Evolutionary conservation across 2,113 vertebrate species (phyloP).

Genomic region (Odontophorus gujanensis): DNA sequence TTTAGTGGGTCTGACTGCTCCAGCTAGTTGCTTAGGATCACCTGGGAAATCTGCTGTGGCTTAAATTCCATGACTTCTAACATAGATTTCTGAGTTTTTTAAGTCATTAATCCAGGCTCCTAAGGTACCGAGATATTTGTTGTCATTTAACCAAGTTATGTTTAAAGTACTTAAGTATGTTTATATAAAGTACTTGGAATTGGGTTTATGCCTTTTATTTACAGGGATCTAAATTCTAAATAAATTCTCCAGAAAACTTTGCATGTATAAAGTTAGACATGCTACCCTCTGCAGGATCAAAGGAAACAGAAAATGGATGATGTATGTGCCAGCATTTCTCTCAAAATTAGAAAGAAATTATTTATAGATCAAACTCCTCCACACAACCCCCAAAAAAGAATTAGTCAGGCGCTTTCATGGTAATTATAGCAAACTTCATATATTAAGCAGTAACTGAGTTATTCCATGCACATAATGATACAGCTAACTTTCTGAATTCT

Average conservation of each 20-base stretch:
- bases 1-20: background rate
- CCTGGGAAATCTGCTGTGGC: background rate
- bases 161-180: background rate
- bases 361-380: conserved; percentile 52
- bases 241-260: background rate
- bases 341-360: conserved; percentile 30
- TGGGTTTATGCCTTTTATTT: background rate
- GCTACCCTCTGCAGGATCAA: background rate
- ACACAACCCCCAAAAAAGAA: background rate
- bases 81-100: background rate
- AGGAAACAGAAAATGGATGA: background rate
- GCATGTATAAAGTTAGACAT: background rate
- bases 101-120: background rate
- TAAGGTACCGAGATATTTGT: background rate
- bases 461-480: background rate
- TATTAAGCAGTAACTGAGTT: conserved; percentile 3
- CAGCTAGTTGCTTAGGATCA: background rate
- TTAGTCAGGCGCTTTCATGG: conserved; percentile 14
- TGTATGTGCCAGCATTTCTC: background rate
- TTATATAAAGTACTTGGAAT: background rate
- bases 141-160: background rate
- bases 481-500: background rate
- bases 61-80: background rate
- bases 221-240: background rate
- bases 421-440: conserved; percentile 23